These are phyloP conservation scores for Macrosoma leucophasiata DNA, from an alignment of 2,888 invertebrate genomes.

Conservation along the genomic window DNA sequence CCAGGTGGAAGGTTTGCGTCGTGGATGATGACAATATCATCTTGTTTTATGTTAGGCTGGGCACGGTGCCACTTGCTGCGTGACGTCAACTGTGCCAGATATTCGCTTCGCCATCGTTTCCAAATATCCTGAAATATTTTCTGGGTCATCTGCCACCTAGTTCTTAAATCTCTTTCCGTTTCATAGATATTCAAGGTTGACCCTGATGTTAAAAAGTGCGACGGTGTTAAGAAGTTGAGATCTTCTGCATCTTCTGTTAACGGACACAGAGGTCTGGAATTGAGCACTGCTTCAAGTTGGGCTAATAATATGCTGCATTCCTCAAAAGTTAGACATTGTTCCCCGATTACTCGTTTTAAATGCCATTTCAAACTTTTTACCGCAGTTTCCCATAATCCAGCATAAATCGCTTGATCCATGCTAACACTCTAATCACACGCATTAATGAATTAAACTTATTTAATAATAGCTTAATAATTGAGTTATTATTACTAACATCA, in stretches of 20 bases:
- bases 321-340: slow-evolving; percentile 3
- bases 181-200: too few relatives aligned
- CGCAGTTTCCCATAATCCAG: slow-evolving; percentile 1
- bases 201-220: too few relatives aligned
- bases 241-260: slow-evolving; percentile 11
- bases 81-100: too few relatives aligned
- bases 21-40: too few relatives aligned
- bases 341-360: slow-evolving; percentile 1
- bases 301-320: slow-evolving; percentile 3
- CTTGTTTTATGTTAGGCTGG: too few relatives aligned
- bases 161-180: too few relatives aligned
- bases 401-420: slow-evolving; percentile 9
- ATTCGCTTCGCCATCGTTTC: too few relatives aligned
- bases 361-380: slow-evolving; percentile 1
- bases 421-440: slow-evolving; percentile 4
- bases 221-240: slow-evolving; percentile 9
- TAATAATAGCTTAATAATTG: not conserved
- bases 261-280: slow-evolving; percentile 8
- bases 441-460: slow-evolving; percentile 3
- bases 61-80: too few relatives aligned
- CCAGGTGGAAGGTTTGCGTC: too few relatives aligned
- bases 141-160: too few relatives aligned
- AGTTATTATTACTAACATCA: not conserved
- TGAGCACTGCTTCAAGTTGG: slow-evolving; percentile 10
- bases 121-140: too few relatives aligned